Evolutionary conservation across 2,888 invertebrate species (phyloP).

Genomic region (Phyto melanocephala): DNA sequence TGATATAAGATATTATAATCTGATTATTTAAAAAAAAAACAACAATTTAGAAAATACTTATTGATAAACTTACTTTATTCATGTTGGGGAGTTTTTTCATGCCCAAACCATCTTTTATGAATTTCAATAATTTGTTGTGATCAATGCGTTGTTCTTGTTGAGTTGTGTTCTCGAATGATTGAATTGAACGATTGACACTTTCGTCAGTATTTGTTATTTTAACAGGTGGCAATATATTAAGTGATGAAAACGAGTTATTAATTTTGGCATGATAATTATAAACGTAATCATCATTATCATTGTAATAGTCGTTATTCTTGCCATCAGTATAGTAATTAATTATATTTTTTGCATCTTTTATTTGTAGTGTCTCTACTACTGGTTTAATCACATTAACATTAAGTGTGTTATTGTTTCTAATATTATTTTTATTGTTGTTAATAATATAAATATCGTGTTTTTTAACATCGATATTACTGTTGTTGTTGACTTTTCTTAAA

Average conservation of each 20-base stretch:
- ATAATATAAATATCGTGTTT: neutral
- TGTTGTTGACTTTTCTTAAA: neutral
- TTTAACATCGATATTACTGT: neutral
- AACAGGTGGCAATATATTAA: slow-evolving; percentile 20
- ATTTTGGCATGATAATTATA: neutral
- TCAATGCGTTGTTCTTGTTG: slow-evolving; percentile 52
- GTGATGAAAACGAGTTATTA: neutral
- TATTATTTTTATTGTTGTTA: neutral
- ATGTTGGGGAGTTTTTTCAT: slow-evolving; percentile 73
- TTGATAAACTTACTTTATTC: slow-evolving; percentile 70
- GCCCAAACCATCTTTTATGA: slow-evolving; percentile 75
- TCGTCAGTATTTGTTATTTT: neutral
- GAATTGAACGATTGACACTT: neutral
- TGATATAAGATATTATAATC: too few species aligned
- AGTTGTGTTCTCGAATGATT: neutral
- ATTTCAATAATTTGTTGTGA: slow-evolving; percentile 69
- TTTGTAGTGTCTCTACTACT: neutral
- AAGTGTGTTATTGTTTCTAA: neutral
- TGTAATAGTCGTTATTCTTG: neutral
- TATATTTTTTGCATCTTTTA: neutral
- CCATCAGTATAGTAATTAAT: neutral
- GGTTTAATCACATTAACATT: neutral
- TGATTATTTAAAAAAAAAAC: too few species aligned
- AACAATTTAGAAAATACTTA: too few species aligned
- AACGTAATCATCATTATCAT: neutral